A percentile compares a stretch with the other conserved stretches of the same genome.
Conservation (phyloP, 2,797 vertebrate genomes). For the Rhinoraja longicauda region DNA sequence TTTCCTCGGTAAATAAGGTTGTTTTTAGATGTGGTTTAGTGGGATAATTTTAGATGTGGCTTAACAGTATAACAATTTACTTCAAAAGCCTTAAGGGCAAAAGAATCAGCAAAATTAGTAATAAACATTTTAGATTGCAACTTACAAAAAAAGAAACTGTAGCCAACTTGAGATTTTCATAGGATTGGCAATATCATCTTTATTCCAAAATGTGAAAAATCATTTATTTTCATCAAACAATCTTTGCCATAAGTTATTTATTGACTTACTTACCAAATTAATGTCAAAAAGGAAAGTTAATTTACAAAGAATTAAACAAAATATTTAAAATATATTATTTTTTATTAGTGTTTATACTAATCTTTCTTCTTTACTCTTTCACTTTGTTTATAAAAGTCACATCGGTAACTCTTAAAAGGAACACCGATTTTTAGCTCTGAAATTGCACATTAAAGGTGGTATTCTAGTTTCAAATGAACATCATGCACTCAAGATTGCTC, state of each 20-base stretch:
- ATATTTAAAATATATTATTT: neutral
- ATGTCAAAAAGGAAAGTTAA: neutral
- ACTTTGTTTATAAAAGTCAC: neutral
- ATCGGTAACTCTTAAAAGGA: neutral
- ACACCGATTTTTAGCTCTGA: neutral
- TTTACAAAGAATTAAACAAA: neutral
- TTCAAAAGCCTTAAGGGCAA: neutral
- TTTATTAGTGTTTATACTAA: neutral
- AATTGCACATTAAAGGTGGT: neutral
- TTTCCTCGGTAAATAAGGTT: neutral
- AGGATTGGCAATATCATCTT: neutral
- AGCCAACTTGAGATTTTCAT: neutral
- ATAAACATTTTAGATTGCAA: neutral
- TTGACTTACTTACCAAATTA: neutral
- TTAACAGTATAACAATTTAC: neutral
- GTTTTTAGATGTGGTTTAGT: neutral
- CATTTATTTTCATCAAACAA: conserved; percentile 18
- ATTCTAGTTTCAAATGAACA: neutral
- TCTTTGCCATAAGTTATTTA: neutral
- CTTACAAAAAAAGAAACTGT: neutral
- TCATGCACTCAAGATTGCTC: neutral
- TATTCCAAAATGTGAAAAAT: neutral
- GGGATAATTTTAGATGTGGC: neutral
- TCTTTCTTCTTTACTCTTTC: neutral
- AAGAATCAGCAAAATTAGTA: neutral